Base-by-base conservation (phyloP, 2,113 vertebrate genomes). In the Tor tambroides region DNA sequence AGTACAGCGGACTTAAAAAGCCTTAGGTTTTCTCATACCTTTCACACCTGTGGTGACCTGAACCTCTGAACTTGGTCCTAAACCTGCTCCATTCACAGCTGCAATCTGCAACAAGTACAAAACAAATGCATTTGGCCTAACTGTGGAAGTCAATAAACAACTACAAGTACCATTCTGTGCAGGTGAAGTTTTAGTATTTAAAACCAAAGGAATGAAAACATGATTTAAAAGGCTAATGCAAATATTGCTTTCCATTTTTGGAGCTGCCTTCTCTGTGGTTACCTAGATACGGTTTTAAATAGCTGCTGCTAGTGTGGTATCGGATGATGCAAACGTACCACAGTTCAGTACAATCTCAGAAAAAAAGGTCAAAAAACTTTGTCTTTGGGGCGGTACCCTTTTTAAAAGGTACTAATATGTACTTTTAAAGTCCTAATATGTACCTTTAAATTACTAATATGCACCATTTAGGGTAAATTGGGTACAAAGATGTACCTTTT, bases 31-130 rank as follows among this genome's bases (percentile, higher is more conserved):
- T 43, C 56, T 61, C 86, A 17, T 96, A 99, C 98, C 97, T 97
- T 95, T 97, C 88, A 98, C 97, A 90, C 96, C 97, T 92, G 97
- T 99, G 21, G 96, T 97, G 93, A 99, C 95, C 90, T 94, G 94
- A 90, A 98, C 93, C 75, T 96, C 96, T 85, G 95, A 95, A 87
- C 97, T 98, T 89, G 96, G 97, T 21, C 98, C 97, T 77, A 94
- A 93, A 41, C 98, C 98, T 67, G 97, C 98, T 43, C 96, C 93
- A 63, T 99, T 99, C 88, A 96, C 95, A 26, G 98, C 98, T 91
- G 97, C 97, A 85, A 99, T 96, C 98, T 99, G 88, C 35, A 76
- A 74, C 35, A 83, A 87, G 92, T 89, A 85, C 84, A 6, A 91
- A 89, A 17, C 1, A 86, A 28, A n/a, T 84, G 69, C 69, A 38